Evolutionary conservation across 2,113 vertebrate genomes (phyloP), one percentile per base, ranked within the genome.

Genomic region (Coreoperca whiteheadi): DNA sequence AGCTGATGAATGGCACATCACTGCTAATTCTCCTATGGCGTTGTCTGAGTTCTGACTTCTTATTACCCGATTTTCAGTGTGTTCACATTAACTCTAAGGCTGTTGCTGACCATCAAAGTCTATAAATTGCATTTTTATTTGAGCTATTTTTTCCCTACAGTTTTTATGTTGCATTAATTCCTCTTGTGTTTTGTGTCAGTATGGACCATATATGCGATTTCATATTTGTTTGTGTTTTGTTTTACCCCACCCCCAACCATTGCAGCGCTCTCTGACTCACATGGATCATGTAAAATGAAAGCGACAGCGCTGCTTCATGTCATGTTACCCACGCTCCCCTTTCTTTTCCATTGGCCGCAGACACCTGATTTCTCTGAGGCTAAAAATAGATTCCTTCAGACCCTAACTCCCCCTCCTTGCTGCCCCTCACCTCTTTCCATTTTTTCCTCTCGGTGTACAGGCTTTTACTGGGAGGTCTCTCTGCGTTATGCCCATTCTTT

Each of bases 351-450:
- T 57, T 74, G 79, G 60, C 73, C n/a, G 32, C 79, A 85, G 84
- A 91, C 86, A 91, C 90, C 90, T 93, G 89, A 92, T 88, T 93
- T 91, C 71, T 87, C 72, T 53, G 46, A 65, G 34, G 39, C 87
- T 93, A 93, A 90, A 94, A 93, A 92, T 91, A 95, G 75, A 72
- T 64, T 59, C 60, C 53, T 85, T 88, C 75, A 80, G 84, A 90
- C 87, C 83, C 70, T 48, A 41, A 32, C 60, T 32, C 82, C 34
- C 59, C 50, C 59, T 4, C 48, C 25, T 72, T 12, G 7, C 56
- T 56, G 57, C 54, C 77, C 76, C 57, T 78, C 67, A 57, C 46
- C 56, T 37, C 32, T 63, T 65, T 67, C 61, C 50, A 50, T 61
- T 82, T 65, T 79, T 81, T 48, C 60, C 6, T 80, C 66, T 67